Percentiles rank a stretch among this genome's conserved stretches.
Evolutionary conservation across 2,888 invertebrate genomes (phyloP).

Genomic region (Scaptomyza cyrtandrae): DNA sequence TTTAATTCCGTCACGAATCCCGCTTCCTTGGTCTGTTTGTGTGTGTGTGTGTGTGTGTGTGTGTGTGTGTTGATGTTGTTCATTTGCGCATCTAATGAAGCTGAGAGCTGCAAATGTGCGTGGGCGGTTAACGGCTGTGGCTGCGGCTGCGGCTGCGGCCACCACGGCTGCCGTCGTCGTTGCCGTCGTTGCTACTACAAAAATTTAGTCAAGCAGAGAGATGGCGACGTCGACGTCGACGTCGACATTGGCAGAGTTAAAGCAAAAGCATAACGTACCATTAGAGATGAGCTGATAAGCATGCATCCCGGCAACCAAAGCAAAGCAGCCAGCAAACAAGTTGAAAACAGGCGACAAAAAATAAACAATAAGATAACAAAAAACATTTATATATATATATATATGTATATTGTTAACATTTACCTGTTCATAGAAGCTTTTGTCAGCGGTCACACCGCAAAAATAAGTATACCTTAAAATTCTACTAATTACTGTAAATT

Average conservation of each 20-base stretch:
- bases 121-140: constrained; percentile 72
- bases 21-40: constrained; percentile 1
- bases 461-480: background rate
- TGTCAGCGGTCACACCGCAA: background rate
- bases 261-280: constrained; percentile 73
- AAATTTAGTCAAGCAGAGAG: constrained; percentile 56
- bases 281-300: constrained; percentile 78
- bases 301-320: constrained; percentile 38
- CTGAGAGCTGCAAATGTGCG: constrained; percentile 74
- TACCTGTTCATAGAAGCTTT: background rate
- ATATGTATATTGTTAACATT: background rate
- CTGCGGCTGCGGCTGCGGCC: constrained; percentile 36
- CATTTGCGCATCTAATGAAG: constrained; percentile 77
- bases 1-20: background rate
- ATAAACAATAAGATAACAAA: background rate
- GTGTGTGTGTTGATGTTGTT: constrained; percentile 48
- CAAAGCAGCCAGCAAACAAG: background rate
- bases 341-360: constrained; percentile 21
- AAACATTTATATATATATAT: background rate
- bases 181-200: constrained; percentile 29
- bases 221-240: background rate
- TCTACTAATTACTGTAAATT: no score
- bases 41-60: constrained; percentile 10
- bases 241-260: background rate
- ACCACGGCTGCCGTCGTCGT: constrained; percentile 17